Evolutionary conservation across 1,140 invertebrate genomes (phyloP).

Genomic region (Cydia pomonella): DNA sequence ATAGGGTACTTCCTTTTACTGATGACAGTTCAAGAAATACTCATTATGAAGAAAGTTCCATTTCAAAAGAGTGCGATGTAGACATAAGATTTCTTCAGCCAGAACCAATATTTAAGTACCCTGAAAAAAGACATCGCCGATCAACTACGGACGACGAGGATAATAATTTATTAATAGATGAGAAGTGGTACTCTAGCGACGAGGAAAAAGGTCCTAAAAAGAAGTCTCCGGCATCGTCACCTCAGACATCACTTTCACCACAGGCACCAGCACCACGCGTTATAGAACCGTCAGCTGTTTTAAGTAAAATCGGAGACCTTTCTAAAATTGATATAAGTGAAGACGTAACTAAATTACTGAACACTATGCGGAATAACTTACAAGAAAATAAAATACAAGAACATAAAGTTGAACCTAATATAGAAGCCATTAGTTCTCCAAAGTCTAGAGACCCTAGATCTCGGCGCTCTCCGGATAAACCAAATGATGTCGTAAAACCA

Average conservation of each 20-base stretch:
- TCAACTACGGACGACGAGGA: conserved; percentile 80
- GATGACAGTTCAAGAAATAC: conserved; percentile 61
- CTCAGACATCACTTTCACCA: conserved; percentile 58
- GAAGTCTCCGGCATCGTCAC: conserved; percentile 65
- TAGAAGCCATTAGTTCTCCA: conserved; percentile 47
- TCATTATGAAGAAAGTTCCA: conserved; percentile 58
- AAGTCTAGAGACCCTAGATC: conserved; percentile 63
- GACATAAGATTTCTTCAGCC: conserved; percentile 76
- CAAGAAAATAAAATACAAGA: conserved; percentile 65
- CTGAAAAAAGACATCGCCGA: conserved; percentile 70
- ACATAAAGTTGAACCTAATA: conserved; percentile 48
- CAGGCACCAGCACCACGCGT: conserved; percentile 62
- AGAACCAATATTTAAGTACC: conserved; percentile 71
- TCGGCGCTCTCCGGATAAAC: conserved; percentile 62
- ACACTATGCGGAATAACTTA: conserved; percentile 82
- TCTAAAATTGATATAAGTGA: conserved; percentile 88
- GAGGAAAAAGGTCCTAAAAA: conserved; percentile 81
- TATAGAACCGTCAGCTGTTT: conserved; percentile 79
- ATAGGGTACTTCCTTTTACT: conserved; percentile 74
- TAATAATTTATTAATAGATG: conserved; percentile 82
- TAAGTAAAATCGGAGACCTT: conserved; percentile 85
- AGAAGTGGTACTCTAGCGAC: conserved; percentile 90
- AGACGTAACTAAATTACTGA: conserved; percentile 86
- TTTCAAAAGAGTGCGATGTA: conserved; percentile 75
- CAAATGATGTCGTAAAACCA: conserved; percentile 55